Evolutionary conservation across 2,888 invertebrate genomes (phyloP), one percentile per base, ranked within the genome.

Genomic region (Diachrysia chrysitis): DNA sequence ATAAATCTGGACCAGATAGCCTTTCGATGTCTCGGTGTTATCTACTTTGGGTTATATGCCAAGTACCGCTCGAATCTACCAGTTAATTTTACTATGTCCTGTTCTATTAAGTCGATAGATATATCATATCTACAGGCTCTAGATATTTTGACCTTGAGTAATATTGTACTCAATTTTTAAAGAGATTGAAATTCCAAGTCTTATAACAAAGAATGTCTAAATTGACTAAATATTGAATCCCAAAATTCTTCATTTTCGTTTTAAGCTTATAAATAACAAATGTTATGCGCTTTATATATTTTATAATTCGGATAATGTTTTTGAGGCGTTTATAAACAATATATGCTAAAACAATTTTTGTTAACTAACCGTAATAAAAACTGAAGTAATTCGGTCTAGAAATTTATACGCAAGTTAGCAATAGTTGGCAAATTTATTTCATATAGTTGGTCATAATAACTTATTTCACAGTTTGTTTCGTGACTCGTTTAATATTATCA

Each of bases 1-100:
- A 85, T 67, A 48, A 21, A 86, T 89, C 88, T 90, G 82, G 78
- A 72, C 75, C 85, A 84, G 84, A 87, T 89, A 87, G 75, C 71
- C 71, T 81, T 82, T 59, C 57, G 32, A 71, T 73, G 58, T 73
- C 57, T 71, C 69, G 65, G 63, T 66, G 58, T 74, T 71, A 79
- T 75, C 63, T 58, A 58, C 19, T 42, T 46, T n/a, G 54, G 54
- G 7, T 16, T 51, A 53, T 56, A 42, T 63, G 58, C 21, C 46
- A 32, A 32, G 37, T 19, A 19, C 14, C 29, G 29, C 19, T 32
- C 19, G 10, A 17, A 10, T 21, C 42, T 42, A 42, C 42, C 17
- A 21, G 19, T 12, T 51, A 19, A 12, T 2, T 51, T 51, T 51
- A 19, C 21, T 12, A 10, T 19, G 19, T 51, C 19, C 48, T 19